These are phyloP conservation scores for Glyptemys insculpta DNA, from an alignment of 2,797 vertebrate species.

Conservation along the genomic window DNA sequence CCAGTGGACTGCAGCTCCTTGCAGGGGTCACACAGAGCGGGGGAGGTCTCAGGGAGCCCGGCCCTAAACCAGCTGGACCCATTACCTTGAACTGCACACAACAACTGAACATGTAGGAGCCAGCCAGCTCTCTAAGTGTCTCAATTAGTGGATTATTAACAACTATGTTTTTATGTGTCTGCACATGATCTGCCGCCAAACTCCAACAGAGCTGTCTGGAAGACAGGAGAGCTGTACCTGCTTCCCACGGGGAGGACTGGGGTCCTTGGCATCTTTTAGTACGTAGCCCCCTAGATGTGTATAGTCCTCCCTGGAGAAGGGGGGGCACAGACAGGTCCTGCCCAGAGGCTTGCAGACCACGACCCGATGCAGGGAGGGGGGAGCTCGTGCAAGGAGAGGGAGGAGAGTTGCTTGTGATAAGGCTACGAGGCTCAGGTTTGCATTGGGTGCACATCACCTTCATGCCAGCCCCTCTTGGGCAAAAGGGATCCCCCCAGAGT, in stretches of 20 bases:
- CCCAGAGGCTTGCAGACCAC: not conserved
- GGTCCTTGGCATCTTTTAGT: not conserved
- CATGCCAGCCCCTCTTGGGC: too few relatives aligned
- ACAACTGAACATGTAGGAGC: not conserved
- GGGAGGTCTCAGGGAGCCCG: not conserved
- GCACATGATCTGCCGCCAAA: not conserved
- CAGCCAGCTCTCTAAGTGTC: too few relatives aligned
- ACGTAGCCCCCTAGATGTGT: too few relatives aligned
- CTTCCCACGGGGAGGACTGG: not conserved
- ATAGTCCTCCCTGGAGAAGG: too few relatives aligned
- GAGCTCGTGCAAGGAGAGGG: too few relatives aligned
- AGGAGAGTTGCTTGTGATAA: not conserved
- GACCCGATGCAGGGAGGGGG: too few relatives aligned
- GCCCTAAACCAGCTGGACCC: not conserved
- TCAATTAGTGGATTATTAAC: not conserved
- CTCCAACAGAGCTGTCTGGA: not conserved
- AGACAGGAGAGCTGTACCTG: not conserved
- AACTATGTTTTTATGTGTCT: not conserved
- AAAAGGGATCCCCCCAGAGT: too few relatives aligned
- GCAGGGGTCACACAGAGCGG: not conserved
- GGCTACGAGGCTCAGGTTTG: too few relatives aligned
- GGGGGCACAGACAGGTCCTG: not conserved
- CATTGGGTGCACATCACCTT: too few relatives aligned
- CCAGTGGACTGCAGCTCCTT: too few relatives aligned
- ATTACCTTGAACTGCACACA: not conserved